phyloP scores from a whole-genome alignment of 2,797 vertebrate genomes.

The Acanthornis magna region DNA sequence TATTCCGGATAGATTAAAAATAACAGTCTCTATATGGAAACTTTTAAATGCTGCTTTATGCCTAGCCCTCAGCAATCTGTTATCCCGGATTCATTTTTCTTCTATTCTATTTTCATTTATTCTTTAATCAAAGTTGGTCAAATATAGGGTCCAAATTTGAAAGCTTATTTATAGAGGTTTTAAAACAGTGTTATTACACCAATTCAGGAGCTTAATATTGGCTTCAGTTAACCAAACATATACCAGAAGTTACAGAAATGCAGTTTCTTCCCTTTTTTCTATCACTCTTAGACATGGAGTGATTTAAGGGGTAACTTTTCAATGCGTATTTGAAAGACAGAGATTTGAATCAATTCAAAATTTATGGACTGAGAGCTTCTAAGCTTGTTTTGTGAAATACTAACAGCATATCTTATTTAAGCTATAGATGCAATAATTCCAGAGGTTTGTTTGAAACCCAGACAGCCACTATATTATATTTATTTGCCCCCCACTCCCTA shows the following conservation, averaged over 20 bases:
- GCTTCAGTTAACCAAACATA: neutral
- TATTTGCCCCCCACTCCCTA: rapidly evolving
- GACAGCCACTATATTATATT: neutral
- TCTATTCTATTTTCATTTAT: neutral
- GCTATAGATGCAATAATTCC: neutral
- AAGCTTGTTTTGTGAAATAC: neutral
- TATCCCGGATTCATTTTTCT: neutral
- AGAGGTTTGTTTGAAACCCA: neutral
- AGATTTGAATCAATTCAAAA: neutral
- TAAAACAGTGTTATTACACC: neutral
- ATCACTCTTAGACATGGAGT: neutral
- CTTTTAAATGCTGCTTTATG: neutral
- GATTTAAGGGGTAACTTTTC: neutral
- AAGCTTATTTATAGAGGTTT: neutral
- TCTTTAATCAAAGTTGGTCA: neutral
- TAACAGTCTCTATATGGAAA: neutral
- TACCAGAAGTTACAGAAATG: neutral
- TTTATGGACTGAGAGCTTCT: neutral
- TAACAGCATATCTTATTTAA: neutral
- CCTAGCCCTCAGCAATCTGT: neutral
- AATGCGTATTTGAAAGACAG: neutral
- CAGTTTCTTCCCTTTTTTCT: neutral
- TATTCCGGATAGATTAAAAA: neutral
- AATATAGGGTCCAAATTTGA: neutral
- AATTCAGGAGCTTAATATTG: neutral